Conservation (phyloP, 2,797 vertebrate species). For the Vespertilio murinus region DNA sequence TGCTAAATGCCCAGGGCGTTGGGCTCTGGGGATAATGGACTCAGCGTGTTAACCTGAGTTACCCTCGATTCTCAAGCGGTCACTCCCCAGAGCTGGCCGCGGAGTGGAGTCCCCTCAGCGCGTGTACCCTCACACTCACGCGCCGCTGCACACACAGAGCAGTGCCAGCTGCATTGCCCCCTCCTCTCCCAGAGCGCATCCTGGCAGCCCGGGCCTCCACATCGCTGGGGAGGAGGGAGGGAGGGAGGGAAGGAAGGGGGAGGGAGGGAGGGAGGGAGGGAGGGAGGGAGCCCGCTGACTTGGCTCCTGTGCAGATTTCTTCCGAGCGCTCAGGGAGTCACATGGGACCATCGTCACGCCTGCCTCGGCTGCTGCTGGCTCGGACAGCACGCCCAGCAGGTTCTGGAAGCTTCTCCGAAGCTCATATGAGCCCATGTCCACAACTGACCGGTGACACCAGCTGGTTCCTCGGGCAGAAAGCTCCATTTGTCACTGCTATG, state of each 20-base stretch:
- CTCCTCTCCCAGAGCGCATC: too few species aligned
- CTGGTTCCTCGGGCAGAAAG: background rate
- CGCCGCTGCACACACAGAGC: too few species aligned
- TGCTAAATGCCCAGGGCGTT: too few species aligned
- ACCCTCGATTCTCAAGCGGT: fast-evolving
- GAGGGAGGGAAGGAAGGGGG: too few species aligned
- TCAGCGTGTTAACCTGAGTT: too few species aligned
- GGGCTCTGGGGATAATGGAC: fast-evolving
- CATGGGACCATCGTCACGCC: background rate
- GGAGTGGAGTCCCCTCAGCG: too few species aligned
- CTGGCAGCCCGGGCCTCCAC: too few species aligned
- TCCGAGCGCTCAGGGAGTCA: background rate
- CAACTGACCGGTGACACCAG: background rate
- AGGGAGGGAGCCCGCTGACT: too few species aligned
- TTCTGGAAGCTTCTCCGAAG: background rate
- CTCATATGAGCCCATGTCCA: background rate
- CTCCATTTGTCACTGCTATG: background rate
- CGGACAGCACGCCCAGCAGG: background rate
- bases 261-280: too few species aligned
- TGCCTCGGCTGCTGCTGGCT: background rate
- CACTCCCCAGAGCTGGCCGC: background rate
- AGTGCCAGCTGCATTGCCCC: background rate
- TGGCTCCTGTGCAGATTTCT: background rate
- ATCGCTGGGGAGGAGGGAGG: too few species aligned
- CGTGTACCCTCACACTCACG: too few species aligned